Conservation (phyloP, 2,113 vertebrate genomes). For the Danionella cerebrum region DNA sequence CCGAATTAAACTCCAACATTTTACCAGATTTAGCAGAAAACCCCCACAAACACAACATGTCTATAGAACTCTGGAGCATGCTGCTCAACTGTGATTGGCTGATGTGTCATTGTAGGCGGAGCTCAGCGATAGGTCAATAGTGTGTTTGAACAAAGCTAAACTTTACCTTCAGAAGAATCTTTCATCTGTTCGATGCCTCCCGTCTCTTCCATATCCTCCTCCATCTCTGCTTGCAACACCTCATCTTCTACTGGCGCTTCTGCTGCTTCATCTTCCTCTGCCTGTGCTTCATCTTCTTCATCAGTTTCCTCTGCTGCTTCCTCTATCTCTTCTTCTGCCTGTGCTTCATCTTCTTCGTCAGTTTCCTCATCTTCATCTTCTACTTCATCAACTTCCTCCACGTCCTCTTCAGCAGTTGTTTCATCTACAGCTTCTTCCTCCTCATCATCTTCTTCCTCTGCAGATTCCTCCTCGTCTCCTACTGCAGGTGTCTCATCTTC, state of each 20-base stretch:
- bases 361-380: not conserved
- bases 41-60: too few species aligned
- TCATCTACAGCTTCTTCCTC: not conserved
- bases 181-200: not conserved
- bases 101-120: too few species aligned
- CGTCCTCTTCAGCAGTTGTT: not conserved
- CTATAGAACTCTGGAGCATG: too few species aligned
- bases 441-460: constrained; percentile 3
- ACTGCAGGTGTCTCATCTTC: not conserved
- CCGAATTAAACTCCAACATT: too few species aligned
- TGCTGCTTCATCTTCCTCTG: not conserved
- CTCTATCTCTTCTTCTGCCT: not conserved
- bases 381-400: not conserved
- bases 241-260: not conserved
- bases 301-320: not conserved
- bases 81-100: too few species aligned
- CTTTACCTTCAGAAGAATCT: constrained; percentile 11
- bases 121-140: too few species aligned
- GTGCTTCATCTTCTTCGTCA: not conserved
- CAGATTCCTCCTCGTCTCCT: not conserved
- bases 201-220: not conserved
- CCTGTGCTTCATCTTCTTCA: not conserved
- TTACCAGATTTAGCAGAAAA: too few species aligned
- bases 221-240: too few species aligned
- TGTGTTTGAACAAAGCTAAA: too few species aligned